Conservation (phyloP, 2,113 vertebrate species). For the Otolemur garnettii region DNA sequence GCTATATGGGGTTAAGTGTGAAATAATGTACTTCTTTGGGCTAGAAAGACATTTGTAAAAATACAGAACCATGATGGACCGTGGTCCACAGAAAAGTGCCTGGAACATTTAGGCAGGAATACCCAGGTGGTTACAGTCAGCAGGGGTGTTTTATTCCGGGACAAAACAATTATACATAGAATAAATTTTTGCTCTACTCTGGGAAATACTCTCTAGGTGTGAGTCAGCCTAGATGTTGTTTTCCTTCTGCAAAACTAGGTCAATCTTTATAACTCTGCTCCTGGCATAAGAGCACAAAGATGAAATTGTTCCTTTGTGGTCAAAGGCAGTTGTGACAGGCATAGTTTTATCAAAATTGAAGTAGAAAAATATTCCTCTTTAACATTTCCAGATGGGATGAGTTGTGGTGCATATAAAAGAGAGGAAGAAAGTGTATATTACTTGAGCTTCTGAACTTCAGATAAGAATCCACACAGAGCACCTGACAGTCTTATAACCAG, state of each 20-base stretch:
- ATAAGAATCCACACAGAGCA: background rate
- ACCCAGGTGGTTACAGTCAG: background rate
- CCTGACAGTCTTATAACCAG: background rate
- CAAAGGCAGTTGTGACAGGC: conserved; percentile 56
- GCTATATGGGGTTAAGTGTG: background rate
- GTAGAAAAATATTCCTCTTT: conserved; percentile 13
- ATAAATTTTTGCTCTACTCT: conserved; percentile 29
- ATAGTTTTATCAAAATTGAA: conserved; percentile 52
- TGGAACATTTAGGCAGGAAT: background rate
- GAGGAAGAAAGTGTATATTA: background rate
- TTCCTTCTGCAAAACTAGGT: conserved; percentile 61
- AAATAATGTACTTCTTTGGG: background rate
- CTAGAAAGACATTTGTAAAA: background rate
- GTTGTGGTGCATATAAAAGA: background rate
- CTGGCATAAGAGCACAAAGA: conserved; percentile 32
- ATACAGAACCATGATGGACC: background rate
- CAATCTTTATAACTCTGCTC: conserved; percentile 37
- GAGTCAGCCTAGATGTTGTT: conserved; percentile 53
- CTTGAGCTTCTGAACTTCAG: background rate
- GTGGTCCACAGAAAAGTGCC: background rate
- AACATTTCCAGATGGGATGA: conserved; percentile 31
- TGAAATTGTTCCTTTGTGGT: conserved; percentile 68
- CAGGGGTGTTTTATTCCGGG: background rate
- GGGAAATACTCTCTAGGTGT: conserved; percentile 51
- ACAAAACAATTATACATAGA: conserved; percentile 4